Base-by-base conservation (phyloP, 1,140 invertebrate species). In the Brachystomella parvula region DNA sequence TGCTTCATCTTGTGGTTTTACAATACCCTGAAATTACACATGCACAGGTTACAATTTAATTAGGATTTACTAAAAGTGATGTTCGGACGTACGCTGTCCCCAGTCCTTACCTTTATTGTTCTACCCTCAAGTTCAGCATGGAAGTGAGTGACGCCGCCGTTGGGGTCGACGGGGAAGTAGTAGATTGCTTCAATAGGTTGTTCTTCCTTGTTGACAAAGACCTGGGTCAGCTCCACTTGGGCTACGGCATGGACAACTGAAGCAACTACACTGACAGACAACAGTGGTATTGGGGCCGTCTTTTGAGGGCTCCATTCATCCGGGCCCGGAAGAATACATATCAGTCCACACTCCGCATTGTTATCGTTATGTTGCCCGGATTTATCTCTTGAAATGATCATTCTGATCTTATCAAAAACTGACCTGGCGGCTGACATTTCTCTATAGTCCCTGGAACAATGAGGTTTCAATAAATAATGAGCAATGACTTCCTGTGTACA, bases 1-100 rank as follows among this genome's bases (percentile, higher is more conserved):
- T 3, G 80, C 80, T 39, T 72, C 75, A 72, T 81, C 77, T 63
- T 81, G 80, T 63, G 80, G 79, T 68, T 82, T 81, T 47, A 81
- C 79, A 58, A 79, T 76, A 15, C 80, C 80, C 64, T 68, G 28
- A 3, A 62, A 44, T 24, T 24, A 53, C 9, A 56, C 3, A 44
- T 24, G n/a, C 6, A 39, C n/a, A 28, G 26, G 24, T 61, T 60
- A 56, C 47, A 32, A 29, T 57, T 35, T 57, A 57, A 39, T 64
- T 56, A 33, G 9, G 32, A 63, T 44, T 21, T 21, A 30, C n/a
- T 47, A 30, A 30, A 17, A 56, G n/a, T 47, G 15, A 1, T 60
- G 58, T 60, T 12, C 28, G 32, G 49, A 2, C 15, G 9, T 21
- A 31, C 24, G 17, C 17, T 35, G 17, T 32, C 47, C 63, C 56